Conservation (phyloP, 2,888 invertebrate species). For the Abrostola tripartita region DNA sequence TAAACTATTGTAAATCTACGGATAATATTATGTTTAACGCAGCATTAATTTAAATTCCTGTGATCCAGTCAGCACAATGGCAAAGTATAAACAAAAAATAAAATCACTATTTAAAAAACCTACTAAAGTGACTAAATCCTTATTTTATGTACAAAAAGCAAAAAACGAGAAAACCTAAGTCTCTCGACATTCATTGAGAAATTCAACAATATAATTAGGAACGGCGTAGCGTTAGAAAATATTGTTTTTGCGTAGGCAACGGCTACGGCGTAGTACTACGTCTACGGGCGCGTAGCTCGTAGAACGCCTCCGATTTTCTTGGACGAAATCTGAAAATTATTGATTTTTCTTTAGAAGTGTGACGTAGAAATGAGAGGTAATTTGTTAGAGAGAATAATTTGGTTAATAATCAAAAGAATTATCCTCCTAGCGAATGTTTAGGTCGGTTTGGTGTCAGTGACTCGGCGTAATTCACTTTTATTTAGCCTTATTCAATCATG, state of each 20-base stretch:
- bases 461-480: neutral
- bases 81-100: neutral
- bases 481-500: neutral
- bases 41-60: neutral
- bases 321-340: constrained; percentile 45
- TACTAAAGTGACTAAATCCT: constrained; percentile 10
- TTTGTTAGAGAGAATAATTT: constrained; percentile 17
- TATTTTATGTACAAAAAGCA: constrained; percentile 39
- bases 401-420: neutral
- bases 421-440: neutral
- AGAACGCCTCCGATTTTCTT: constrained; percentile 43
- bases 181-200: constrained; percentile 47
- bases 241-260: constrained; percentile 65
- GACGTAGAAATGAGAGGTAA: constrained; percentile 28
- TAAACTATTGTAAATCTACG: no score
- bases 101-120: neutral
- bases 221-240: constrained; percentile 46
- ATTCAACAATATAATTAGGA: constrained; percentile 54
- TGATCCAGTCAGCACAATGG: neutral
- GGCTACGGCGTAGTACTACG: constrained; percentile 72
- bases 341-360: constrained; percentile 28
- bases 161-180: constrained; percentile 28
- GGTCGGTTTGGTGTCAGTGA: no score
- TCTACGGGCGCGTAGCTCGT: constrained; percentile 57
- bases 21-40: no score